A percentile compares a stretch with the other conserved stretches of the same genome.
Evolutionary conservation across 2,113 vertebrate species (phyloP).

Genomic region (Psilopsiagon aymara): DNA sequence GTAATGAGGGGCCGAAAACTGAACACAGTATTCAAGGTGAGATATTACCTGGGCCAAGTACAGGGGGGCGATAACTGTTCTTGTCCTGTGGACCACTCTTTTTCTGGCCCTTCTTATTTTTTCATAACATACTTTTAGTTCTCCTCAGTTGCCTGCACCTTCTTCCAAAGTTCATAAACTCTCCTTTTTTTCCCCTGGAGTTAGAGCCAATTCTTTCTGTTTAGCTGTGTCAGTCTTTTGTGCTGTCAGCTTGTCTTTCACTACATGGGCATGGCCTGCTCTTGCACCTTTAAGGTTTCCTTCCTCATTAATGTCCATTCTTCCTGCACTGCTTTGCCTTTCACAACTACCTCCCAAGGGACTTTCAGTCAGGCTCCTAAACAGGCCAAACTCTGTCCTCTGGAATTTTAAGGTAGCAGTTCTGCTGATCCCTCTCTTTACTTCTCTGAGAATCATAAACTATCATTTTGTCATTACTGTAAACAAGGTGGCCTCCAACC

Average conservation of each 20-base stretch:
- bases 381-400: neutral
- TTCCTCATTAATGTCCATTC: neutral
- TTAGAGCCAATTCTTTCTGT: neutral
- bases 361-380: neutral
- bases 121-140: neutral
- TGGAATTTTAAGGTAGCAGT: neutral
- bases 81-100: neutral
- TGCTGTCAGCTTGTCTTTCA: neutral
- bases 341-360: neutral
- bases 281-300: neutral
- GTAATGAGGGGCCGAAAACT: neutral
- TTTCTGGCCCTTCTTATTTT: neutral
- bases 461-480: neutral
- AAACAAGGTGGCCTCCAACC: neutral
- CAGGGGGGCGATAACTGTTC: neutral
- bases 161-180: neutral
- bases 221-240: neutral
- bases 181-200: neutral
- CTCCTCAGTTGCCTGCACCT: neutral
- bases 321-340: neutral
- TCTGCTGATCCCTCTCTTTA: neutral
- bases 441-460: neutral
- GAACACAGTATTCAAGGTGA: neutral
- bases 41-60: neutral
- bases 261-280: neutral